Percentiles rank a stretch among this genome's conserved stretches.
Evolutionary conservation across 1,140 invertebrate genomes (phyloP).

Genomic region (Diabrotica virgifera): DNA sequence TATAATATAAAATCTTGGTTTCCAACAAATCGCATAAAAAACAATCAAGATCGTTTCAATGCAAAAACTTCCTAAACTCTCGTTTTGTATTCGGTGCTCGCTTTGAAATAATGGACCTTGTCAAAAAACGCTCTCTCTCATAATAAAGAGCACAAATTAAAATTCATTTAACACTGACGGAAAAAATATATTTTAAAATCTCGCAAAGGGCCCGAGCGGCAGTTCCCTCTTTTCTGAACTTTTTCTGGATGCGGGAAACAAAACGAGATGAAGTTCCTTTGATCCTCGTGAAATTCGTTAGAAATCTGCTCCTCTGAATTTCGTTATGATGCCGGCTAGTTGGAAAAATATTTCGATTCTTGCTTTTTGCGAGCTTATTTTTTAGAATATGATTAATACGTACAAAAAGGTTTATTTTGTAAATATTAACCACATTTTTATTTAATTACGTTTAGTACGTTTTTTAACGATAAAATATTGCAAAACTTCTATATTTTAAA

Average conservation of each 20-base stretch:
- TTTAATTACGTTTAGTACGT: no score
- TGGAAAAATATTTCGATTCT: slow-evolving; percentile 1
- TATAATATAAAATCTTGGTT: background rate
- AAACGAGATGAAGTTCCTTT: background rate
- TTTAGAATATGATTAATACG: background rate
- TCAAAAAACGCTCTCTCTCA: slow-evolving; percentile 8
- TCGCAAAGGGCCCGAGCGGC: background rate
- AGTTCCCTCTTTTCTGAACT: background rate
- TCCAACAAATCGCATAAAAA: slow-evolving; percentile 1
- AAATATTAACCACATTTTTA: no score
- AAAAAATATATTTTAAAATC: slow-evolving; percentile 5
- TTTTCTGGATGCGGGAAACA: background rate
- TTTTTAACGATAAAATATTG: no score
- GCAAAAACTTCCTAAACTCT: background rate
- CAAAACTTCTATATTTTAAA: no score
- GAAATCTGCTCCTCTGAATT: background rate
- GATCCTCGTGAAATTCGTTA: background rate
- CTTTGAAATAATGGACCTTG: slow-evolving; percentile 8
- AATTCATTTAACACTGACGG: slow-evolving; percentile 8
- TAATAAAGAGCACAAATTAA: slow-evolving; percentile 13
- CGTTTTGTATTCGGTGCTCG: slow-evolving; percentile 4
- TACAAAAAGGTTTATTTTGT: no score
- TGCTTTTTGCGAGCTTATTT: background rate
- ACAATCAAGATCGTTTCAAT: slow-evolving; percentile 5
- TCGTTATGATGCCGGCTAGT: slow-evolving; percentile 1